Evolutionary conservation across 2,113 vertebrate species (phyloP).

Genomic region (Corythornis cristatus): DNA sequence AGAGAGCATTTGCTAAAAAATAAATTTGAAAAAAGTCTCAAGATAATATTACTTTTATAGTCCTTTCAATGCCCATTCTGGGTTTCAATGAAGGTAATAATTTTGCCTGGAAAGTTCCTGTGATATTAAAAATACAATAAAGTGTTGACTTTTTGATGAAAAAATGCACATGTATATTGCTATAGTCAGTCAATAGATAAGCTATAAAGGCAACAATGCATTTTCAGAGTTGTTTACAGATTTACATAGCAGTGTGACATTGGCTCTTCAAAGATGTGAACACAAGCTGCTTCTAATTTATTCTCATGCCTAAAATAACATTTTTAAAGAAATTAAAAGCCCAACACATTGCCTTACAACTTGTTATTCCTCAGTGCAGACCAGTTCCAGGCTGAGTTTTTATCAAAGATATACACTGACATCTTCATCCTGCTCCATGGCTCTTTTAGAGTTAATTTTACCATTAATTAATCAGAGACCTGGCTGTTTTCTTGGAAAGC

Average conservation of each 20-base stretch:
- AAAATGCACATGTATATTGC: neutral
- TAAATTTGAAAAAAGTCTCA: neutral
- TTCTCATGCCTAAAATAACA: neutral
- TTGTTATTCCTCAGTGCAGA: neutral
- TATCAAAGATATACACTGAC: neutral
- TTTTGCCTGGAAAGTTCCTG: neutral
- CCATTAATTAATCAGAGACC: neutral
- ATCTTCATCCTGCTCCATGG: neutral
- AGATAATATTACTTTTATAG: neutral
- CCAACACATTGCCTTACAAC: neutral
- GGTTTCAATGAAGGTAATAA: neutral
- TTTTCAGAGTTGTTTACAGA: neutral
- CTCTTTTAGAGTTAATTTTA: neutral
- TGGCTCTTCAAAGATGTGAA: neutral
- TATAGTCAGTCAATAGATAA: neutral
- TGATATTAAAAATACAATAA: neutral
- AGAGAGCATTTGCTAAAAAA: conserved; percentile 1
- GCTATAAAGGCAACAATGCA: neutral
- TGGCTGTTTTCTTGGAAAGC: neutral
- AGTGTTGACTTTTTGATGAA: neutral
- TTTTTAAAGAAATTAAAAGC: neutral
- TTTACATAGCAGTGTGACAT: neutral
- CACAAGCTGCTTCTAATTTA: neutral
- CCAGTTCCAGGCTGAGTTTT: neutral
- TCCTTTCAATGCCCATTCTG: neutral